phyloP scores from a whole-genome alignment of 1,140 invertebrate genomes.

The Drosophila carrolli region DNA sequence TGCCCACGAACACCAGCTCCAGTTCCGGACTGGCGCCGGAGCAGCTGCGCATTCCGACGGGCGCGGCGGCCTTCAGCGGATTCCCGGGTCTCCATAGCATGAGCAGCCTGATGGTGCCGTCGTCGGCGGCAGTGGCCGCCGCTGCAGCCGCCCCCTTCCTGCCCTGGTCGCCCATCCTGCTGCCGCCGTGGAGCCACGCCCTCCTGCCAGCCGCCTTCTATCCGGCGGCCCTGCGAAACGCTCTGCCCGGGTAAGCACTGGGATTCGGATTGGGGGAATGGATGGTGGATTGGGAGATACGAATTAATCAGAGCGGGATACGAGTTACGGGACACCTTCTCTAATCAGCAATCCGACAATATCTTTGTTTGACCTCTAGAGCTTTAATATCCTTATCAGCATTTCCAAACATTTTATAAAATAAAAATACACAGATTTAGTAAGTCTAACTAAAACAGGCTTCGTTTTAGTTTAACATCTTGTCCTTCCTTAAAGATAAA shows the following conservation, averaged over 20 bases:
- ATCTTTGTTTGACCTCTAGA: no score
- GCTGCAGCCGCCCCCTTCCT: slow-evolving; percentile 85
- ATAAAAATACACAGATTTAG: no score
- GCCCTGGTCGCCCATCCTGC: slow-evolving; percentile 86
- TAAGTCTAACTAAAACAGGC: no score
- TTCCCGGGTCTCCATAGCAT: slow-evolving; percentile 76
- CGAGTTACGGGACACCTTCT: no score
- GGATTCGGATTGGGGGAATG: neutral
- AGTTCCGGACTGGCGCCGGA: slow-evolving; percentile 52
- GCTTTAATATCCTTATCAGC: no score
- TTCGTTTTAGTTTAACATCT: no score
- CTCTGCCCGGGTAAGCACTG: slow-evolving; percentile 86
- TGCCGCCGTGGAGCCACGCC: slow-evolving; percentile 86
- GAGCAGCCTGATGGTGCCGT: slow-evolving; percentile 85
- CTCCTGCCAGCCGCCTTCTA: slow-evolving; percentile 86
- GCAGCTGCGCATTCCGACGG: slow-evolving; percentile 76
- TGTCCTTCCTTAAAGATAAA: no score
- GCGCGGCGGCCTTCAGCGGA: slow-evolving; percentile 76
- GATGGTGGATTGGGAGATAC: no score
- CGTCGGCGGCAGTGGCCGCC: slow-evolving; percentile 84
- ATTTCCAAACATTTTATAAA: no score
- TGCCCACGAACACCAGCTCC: slow-evolving; percentile 64
- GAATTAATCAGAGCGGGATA: no score
- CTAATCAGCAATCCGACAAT: no score
- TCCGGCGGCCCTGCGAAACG: slow-evolving; percentile 86